A percentile compares a stretch with the other conserved stretches of the same genome.
Conservation (phyloP, 2,888 invertebrate species). For the Plagiodera versicolora region DNA sequence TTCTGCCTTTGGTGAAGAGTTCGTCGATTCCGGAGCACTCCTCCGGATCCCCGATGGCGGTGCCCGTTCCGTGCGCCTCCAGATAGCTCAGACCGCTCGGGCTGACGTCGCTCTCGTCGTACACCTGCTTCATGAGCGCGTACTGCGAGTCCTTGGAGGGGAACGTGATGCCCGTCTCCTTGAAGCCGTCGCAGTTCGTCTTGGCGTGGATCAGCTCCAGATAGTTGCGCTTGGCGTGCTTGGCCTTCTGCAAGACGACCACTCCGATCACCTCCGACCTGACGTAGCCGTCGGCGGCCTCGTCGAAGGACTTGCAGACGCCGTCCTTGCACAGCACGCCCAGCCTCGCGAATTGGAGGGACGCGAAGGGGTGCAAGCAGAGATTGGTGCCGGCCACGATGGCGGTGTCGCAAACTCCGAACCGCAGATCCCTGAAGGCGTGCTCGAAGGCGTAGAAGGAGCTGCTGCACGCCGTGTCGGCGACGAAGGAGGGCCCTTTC, state of each 20-base stretch:
- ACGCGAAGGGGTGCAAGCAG: slow-evolving; percentile 83
- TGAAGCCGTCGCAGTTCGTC: slow-evolving; percentile 51
- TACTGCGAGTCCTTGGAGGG: slow-evolving; percentile 61
- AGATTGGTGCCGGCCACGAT: slow-evolving; percentile 87
- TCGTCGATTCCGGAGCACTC: slow-evolving; percentile 83
- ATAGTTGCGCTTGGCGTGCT: slow-evolving; percentile 58
- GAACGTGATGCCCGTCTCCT: slow-evolving; percentile 51
- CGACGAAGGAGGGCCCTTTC: slow-evolving; percentile 83
- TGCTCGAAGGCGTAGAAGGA: slow-evolving; percentile 85
- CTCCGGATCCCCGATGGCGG: slow-evolving; percentile 87
- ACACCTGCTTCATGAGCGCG: slow-evolving; percentile 64
- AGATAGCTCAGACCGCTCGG: slow-evolving; percentile 74
- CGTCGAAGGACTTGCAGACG: slow-evolving; percentile 88
- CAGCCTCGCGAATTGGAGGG: slow-evolving; percentile 83
- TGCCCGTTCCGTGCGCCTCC: slow-evolving; percentile 86
- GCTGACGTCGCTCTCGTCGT: slow-evolving; percentile 69
- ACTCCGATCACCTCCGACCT: slow-evolving; percentile 79
- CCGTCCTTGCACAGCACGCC: slow-evolving; percentile 84
- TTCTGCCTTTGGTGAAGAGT: slow-evolving; percentile 75
- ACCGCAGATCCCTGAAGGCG: slow-evolving; percentile 74
- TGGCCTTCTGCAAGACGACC: slow-evolving; percentile 70
- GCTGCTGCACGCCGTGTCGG: slow-evolving; percentile 96
- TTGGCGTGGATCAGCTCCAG: slow-evolving; percentile 52
- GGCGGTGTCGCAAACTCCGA: slow-evolving; percentile 84
- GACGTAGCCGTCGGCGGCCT: slow-evolving; percentile 77